phyloP scores from a whole-genome alignment of 1,140 invertebrate species.

The Zaprionus ghesquierei region DNA sequence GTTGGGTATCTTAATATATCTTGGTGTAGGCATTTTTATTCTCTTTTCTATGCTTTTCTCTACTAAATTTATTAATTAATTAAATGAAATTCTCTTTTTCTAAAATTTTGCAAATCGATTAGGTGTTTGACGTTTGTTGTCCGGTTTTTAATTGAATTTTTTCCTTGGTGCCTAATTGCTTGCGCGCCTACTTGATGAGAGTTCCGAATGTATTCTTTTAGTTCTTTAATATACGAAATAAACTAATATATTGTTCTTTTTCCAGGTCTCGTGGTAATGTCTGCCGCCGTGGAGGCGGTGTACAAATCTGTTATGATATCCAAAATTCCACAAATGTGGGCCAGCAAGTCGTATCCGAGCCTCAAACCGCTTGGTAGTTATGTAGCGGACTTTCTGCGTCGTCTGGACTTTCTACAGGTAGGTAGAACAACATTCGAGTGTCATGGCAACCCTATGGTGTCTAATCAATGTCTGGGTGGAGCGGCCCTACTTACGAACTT shows the following conservation, averaged over 20 bases:
- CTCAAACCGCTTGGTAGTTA: slow-evolving; percentile 96
- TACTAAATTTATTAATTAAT: not conserved
- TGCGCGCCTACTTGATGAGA: slow-evolving; percentile 31
- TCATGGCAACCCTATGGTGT: slow-evolving; percentile 5
- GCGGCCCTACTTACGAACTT: not conserved
- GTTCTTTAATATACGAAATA: not conserved
- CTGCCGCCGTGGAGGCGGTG: slow-evolving; percentile 93
- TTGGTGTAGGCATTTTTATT: slow-evolving; percentile 1
- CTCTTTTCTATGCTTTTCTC: not conserved
- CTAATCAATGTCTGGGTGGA: slow-evolving; percentile 2
- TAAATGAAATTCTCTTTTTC: not conserved
- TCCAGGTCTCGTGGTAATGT: slow-evolving; percentile 92
- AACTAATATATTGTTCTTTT: slow-evolving; percentile 4
- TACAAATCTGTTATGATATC: slow-evolving; percentile 91
- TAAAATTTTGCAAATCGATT: slow-evolving; percentile 1
- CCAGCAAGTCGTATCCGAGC: slow-evolving; percentile 94
- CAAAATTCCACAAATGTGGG: slow-evolving; percentile 93
- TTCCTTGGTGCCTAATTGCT: not conserved
- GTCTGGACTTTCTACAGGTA: slow-evolving; percentile 92
- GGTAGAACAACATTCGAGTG: slow-evolving; percentile 10
- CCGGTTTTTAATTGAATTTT: slow-evolving; percentile 18
- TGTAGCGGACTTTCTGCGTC: slow-evolving; percentile 92
- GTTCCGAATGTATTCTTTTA: not conserved
- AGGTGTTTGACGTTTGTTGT: slow-evolving; percentile 13
- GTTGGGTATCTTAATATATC: not conserved